Percentiles rank a stretch among this genome's conserved stretches.
These are phyloP conservation scores for Cosmopolites sordidus DNA, from an alignment of 2,888 invertebrate genomes.

Conservation along the genomic window DNA sequence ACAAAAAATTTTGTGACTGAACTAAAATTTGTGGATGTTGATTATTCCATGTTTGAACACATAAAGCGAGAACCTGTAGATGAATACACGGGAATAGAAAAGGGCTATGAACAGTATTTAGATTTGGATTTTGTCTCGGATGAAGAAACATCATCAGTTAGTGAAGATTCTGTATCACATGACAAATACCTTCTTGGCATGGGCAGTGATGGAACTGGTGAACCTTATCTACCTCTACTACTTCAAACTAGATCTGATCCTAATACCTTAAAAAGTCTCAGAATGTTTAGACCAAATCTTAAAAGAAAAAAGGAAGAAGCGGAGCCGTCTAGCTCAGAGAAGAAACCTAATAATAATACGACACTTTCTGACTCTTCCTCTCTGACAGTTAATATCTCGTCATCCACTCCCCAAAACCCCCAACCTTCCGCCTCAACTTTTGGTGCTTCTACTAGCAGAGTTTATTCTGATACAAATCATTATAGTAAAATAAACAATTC, in stretches of 20 bases:
- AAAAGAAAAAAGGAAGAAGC: conserved; percentile 35
- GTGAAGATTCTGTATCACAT: conserved; percentile 51
- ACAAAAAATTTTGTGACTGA: conserved; percentile 65
- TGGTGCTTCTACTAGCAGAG: not conserved
- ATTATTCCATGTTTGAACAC: conserved; percentile 58
- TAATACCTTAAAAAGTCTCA: conserved; percentile 51
- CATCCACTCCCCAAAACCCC: not conserved
- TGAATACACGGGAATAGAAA: conserved; percentile 41
- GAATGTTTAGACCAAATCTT: conserved; percentile 51
- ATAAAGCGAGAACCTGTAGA: conserved; percentile 56
- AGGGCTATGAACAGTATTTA: conserved; percentile 41
- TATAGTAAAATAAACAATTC: not conserved
- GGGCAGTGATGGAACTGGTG: conserved; percentile 48
- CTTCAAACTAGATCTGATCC: conserved; percentile 47
- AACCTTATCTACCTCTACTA: conserved; percentile 32
- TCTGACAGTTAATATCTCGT: not conserved
- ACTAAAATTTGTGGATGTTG: conserved; percentile 69
- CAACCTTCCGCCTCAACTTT: not conserved
- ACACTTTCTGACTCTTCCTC: not conserved
- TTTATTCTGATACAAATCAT: not conserved
- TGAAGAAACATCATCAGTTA: conserved; percentile 37
- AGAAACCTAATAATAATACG: no score
- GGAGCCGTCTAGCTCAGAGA: not conserved
- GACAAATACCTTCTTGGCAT: conserved; percentile 49
- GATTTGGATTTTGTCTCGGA: conserved; percentile 37